Conservation (phyloP, 30 jellyfish, hydroid and myxozoan species). For the Chrysaora quinquecirrha region DNA sequence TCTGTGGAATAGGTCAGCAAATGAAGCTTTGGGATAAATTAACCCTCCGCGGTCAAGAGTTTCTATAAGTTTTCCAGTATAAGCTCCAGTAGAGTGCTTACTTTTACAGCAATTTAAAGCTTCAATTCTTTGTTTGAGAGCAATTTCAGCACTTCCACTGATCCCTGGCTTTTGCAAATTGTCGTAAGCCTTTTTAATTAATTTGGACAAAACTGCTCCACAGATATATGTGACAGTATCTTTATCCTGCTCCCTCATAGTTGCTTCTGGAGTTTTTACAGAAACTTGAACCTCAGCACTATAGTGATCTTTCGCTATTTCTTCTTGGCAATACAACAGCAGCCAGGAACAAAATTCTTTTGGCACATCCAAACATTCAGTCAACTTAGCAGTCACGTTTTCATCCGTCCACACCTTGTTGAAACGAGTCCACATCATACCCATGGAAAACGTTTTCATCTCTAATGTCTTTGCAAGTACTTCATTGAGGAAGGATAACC, state of each 20-base stretch:
- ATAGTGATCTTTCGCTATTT: conserved; percentile 19
- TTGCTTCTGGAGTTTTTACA: background rate
- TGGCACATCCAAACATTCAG: conserved; percentile 3
- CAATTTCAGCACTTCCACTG: background rate
- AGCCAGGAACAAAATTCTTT: conserved; percentile 37
- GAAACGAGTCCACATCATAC: conserved; percentile 18
- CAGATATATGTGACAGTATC: conserved; percentile 18
- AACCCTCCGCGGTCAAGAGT: conserved; percentile 39
- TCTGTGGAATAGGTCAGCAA: conserved; percentile 1
- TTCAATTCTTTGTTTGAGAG: conserved; percentile 5
- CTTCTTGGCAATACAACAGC: conserved; percentile 42
- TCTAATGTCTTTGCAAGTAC: conserved; percentile 6
- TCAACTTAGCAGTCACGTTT: background rate
- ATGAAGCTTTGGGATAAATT: conserved; percentile 26
- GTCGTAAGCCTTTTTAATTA: conserved; percentile 23
- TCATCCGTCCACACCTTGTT: conserved; percentile 39
- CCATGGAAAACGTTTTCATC: conserved; percentile 4
- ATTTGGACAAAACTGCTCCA: conserved; percentile 32
- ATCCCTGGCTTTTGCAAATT: background rate
- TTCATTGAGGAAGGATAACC: conserved; percentile 4
- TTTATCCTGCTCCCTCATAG: conserved; percentile 7
- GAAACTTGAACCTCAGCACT: background rate
- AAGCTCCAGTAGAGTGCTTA: background rate
- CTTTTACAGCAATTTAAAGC: conserved; percentile 42
- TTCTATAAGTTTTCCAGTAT: background rate